Percentiles rank a stretch among this genome's conserved stretches.
Evolutionary conservation across 2,797 vertebrate species (phyloP).

Genomic region (Helicolenus hilgendorfi): DNA sequence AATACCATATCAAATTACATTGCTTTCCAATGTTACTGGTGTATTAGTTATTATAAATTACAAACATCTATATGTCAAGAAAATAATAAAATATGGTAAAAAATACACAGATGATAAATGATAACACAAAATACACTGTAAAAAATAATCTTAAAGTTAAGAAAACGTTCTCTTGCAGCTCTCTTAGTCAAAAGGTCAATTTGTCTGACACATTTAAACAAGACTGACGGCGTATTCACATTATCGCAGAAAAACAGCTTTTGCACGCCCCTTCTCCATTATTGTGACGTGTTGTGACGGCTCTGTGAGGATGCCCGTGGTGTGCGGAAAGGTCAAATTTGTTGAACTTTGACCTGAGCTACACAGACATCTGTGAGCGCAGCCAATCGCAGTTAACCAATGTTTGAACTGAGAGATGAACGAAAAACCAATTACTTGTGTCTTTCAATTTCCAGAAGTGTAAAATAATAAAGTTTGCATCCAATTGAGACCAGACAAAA

Average conservation of each 20-base stretch:
- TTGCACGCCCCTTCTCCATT: background rate
- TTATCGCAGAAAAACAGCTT: background rate
- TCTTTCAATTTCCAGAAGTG: background rate
- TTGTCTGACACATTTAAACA: constrained; percentile 2
- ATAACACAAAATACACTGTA: constrained; percentile 33
- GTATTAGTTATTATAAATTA: constrained; percentile 78
- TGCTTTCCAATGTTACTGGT: constrained; percentile 57
- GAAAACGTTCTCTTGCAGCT: background rate
- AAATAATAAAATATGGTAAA: constrained; percentile 55
- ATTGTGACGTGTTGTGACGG: background rate
- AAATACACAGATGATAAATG: constrained; percentile 64
- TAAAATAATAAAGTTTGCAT: background rate
- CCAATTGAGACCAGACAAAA: background rate
- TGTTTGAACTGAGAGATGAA: background rate
- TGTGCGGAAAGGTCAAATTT: background rate
- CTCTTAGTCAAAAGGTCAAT: constrained; percentile 2
- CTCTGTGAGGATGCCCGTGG: no score
- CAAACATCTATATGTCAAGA: constrained; percentile 63
- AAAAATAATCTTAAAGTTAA: constrained; percentile 11
- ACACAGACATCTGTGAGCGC: background rate
- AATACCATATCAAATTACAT: constrained; percentile 81
- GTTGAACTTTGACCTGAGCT: background rate
- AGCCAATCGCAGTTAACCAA: background rate
- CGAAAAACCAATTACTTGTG: background rate
- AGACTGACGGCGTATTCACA: background rate